These are phyloP conservation scores for Congeria kusceri DNA, from an alignment of 2,888 invertebrate genomes.

Conservation along the genomic window DNA sequence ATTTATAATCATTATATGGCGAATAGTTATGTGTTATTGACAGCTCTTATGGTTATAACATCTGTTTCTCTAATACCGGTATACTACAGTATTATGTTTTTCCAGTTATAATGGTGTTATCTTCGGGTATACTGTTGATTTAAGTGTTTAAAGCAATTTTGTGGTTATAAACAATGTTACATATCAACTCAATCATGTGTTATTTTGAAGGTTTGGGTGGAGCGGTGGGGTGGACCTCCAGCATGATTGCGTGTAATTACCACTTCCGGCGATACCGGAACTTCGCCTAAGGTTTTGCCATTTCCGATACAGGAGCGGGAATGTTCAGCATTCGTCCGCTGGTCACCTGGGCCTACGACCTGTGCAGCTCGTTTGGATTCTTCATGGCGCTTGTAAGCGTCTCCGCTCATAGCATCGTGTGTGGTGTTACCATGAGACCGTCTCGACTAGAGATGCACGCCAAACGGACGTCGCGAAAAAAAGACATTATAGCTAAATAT, in stretches of 20 bases:
- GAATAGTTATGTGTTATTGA: too few species aligned
- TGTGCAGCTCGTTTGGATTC: slow-evolving; percentile 39
- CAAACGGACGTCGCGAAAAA: not conserved
- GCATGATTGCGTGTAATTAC: slow-evolving; percentile 41
- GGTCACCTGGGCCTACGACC: slow-evolving; percentile 18
- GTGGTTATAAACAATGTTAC: too few species aligned
- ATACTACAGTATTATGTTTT: too few species aligned
- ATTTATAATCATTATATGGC: too few species aligned
- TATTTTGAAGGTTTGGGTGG: slow-evolving; percentile 43
- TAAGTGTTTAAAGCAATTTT: too few species aligned
- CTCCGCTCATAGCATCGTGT: slow-evolving; percentile 40
- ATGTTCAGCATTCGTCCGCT: slow-evolving; percentile 43
- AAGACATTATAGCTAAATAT: not conserved
- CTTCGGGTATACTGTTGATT: too few species aligned
- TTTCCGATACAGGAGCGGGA: slow-evolving; percentile 43
- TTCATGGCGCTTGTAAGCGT: slow-evolving; percentile 43
- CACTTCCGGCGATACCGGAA: slow-evolving; percentile 48
- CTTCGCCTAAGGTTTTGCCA: slow-evolving; percentile 37
- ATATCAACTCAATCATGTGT: not conserved
- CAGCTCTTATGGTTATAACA: too few species aligned
- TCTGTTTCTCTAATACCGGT: too few species aligned
- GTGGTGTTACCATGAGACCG: slow-evolving; percentile 32
- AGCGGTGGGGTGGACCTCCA: slow-evolving; percentile 50
- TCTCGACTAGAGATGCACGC: slow-evolving; percentile 36
- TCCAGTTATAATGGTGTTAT: too few species aligned